These are phyloP conservation scores for Macheiramphus alcinus DNA, from an alignment of 2,113 vertebrate species.

Conservation along the genomic window DNA sequence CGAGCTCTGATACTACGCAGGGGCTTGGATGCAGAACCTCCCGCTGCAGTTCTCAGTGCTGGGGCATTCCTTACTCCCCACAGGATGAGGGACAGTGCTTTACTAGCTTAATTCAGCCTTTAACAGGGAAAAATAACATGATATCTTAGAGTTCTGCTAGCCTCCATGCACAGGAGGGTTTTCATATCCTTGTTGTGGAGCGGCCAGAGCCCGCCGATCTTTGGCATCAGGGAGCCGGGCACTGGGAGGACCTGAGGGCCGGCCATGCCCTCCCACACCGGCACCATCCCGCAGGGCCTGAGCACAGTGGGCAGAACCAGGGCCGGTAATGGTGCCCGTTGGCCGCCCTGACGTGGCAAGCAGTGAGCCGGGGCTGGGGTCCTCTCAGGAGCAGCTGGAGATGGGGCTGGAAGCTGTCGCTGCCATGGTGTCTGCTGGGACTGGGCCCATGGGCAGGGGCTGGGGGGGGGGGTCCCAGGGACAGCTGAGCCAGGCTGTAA, in stretches of 20 bases:
- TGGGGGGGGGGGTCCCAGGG: rapidly evolving
- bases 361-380: rapidly evolving
- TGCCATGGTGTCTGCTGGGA: background rate
- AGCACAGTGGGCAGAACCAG: background rate
- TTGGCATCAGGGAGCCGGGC: background rate
- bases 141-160: background rate
- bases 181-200: background rate
- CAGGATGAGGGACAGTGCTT: background rate
- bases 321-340: rapidly evolving
- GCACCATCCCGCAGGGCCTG: background rate
- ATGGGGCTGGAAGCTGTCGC: background rate
- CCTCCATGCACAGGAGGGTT: background rate
- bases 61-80: background rate
- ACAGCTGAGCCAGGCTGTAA: background rate
- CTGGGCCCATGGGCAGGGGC: too few species aligned
- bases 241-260: background rate
- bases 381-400: background rate
- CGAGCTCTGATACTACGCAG: background rate
- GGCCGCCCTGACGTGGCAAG: background rate
- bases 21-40: background rate
- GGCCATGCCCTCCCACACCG: background rate
- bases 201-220: rapidly evolving
- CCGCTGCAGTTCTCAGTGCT: background rate
- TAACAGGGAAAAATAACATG: background rate
- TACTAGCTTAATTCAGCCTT: background rate